Base-by-base conservation (phyloP, 2,888 invertebrate species). In the Drosophila hawaiiensis region DNA sequence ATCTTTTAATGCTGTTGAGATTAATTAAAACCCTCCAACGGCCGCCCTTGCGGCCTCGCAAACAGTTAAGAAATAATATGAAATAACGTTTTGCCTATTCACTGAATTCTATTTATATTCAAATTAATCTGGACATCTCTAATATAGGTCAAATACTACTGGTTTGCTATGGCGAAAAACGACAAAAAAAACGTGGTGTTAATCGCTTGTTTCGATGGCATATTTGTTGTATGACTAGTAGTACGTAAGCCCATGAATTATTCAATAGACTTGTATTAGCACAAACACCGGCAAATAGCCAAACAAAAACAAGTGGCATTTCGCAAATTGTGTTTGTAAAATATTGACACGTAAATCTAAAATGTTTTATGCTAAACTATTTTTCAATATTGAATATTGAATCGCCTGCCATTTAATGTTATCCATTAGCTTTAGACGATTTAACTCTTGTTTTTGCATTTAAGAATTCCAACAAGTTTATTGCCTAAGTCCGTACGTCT, bases 71-170 rank as follows among this genome's bases (percentile, higher is more conserved):
- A 83, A 74, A 84, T 73, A 82, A 66, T 83, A 89, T 73, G 64
- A 83, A 74, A 84, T 73, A 82, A 66, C 82, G 75, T 82, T 76
- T 73, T 73, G 67, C 55, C 71, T 52, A 60, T 76, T 77, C 75
- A 68, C 62, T 41, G 55, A 60, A 76, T 83, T 86, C 84, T 83
- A 71, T 89, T 86, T 61, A 76, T 86, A 86, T 86, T 89, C 78
- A 85, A 89, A 85, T 85, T 74, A 56, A 64, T 59, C 69, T 72
- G 67, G 73, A 60, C 68, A 67, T 63, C 78, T 76, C 73, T 73
- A 85, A 88, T 88, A 90, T 88, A 78, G 88, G 88, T 88, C 90
- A 88, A 86, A 90, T 69, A 73, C 79, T 88, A 83, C 88, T 84
- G 86, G 90, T 88, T 88, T 81, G 67, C 60, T 75, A 52, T 59